Evolutionary conservation across 2,888 invertebrate genomes (phyloP).

Genomic region (Eupsilia transversa): DNA sequence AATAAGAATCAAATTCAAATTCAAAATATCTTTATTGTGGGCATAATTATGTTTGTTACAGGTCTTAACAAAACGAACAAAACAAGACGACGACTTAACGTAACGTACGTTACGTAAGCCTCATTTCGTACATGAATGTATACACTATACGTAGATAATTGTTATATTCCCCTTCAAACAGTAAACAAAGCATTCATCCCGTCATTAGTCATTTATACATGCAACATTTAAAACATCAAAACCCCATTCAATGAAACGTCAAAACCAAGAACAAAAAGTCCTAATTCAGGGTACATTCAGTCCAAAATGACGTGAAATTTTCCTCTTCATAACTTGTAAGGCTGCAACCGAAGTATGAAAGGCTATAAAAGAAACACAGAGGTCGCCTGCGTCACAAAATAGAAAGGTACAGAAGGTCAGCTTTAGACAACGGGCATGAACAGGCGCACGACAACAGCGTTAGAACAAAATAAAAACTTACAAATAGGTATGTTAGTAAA

Average conservation of each 20-base stretch:
- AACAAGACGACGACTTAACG: too few relatives aligned
- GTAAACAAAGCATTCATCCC: background rate
- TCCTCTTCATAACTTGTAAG: conserved; percentile 46
- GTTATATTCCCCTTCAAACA: background rate
- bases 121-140: background rate
- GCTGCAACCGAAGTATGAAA: conserved; percentile 51
- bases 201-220: conserved; percentile 15
- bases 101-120: too few relatives aligned
- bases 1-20: conserved; percentile 5
- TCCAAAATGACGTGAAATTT: conserved; percentile 36
- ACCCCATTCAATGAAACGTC: conserved; percentile 30
- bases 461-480: too few relatives aligned
- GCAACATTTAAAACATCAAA: conserved; percentile 22
- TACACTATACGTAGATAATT: background rate
- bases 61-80: too few relatives aligned
- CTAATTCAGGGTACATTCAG: conserved; percentile 39
- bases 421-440: background rate
- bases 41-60: too few relatives aligned
- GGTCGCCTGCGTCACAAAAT: conserved; percentile 22
- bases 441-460: fast-evolving
- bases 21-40: too few relatives aligned
- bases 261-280: conserved; percentile 20
- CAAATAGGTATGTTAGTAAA: too few relatives aligned
- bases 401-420: background rate
- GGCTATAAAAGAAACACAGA: conserved; percentile 51